phyloP scores from a whole-genome alignment of 2,797 vertebrate genomes.

The Falco peregrinus region DNA sequence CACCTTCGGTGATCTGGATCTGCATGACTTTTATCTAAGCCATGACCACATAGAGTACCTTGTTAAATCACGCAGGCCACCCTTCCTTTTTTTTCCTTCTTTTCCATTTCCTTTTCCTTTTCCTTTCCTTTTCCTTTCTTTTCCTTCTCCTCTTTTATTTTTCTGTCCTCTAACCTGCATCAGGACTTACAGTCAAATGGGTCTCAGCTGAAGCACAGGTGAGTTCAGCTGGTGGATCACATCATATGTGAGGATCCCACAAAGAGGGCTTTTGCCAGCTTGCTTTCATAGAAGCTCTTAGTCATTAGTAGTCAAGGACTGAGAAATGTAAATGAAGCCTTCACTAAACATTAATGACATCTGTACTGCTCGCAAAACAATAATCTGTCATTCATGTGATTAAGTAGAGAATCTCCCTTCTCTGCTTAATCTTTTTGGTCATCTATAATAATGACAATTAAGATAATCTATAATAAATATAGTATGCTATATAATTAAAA shows the following conservation, averaged over 20 bases:
- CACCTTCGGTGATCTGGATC: background rate
- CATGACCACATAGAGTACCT: background rate
- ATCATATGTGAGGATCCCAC: background rate
- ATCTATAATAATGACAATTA: background rate
- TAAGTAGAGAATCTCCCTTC: background rate
- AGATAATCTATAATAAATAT: background rate
- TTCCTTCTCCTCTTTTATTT: background rate
- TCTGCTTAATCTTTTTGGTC: background rate
- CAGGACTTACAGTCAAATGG: background rate
- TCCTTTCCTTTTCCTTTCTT: too few species aligned
- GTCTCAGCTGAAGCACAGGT: background rate
- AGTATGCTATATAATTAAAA: background rate
- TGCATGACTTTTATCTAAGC: background rate
- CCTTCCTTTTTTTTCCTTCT: too few species aligned
- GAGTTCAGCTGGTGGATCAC: background rate
- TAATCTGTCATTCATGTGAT: background rate
- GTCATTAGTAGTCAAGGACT: background rate
- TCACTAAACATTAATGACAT: background rate
- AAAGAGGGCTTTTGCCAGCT: background rate
- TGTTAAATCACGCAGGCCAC: background rate
- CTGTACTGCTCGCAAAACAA: background rate
- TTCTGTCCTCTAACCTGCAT: background rate
- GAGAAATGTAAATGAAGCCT: background rate
- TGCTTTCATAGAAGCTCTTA: background rate
- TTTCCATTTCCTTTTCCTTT: fast-evolving